Percentiles rank a stretch among this genome's conserved stretches.
phyloP scores from a whole-genome alignment of 2,797 vertebrate genomes.

The Oreortyx pictus region DNA sequence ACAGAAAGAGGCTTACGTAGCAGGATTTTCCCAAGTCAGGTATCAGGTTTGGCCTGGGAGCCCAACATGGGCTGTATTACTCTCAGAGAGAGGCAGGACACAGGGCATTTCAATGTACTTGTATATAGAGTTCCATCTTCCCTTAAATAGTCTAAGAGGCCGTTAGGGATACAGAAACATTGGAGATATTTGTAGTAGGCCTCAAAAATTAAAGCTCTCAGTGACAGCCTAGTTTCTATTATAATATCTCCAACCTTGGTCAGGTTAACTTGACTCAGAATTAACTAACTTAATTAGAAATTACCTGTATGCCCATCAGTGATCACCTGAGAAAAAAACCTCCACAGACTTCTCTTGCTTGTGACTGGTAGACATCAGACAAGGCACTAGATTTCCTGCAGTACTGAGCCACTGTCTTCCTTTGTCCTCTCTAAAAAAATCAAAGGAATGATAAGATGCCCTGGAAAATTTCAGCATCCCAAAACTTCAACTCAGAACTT shows the following conservation, averaged over 20 bases:
- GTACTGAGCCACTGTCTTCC: not conserved
- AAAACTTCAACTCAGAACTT: not conserved
- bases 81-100: not conserved
- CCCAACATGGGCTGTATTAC: not conserved
- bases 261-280: not conserved
- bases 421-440: not conserved
- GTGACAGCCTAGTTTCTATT: not conserved
- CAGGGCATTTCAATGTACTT: not conserved
- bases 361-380: constrained; percentile 6
- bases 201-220: constrained; percentile 13
- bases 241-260: not conserved
- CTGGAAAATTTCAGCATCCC: constrained; percentile 6
- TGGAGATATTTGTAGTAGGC: not conserved
- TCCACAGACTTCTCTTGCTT: not conserved
- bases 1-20: not conserved
- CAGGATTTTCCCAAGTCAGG: not conserved
- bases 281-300: constrained; percentile 18
- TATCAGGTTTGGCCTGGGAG: not conserved
- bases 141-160: not conserved
- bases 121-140: not conserved
- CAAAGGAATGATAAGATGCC: not conserved
- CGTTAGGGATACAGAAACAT: not conserved
- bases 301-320: not conserved
- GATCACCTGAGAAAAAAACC: not conserved
- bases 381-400: not conserved